Evolutionary conservation across 2,113 vertebrate genomes (phyloP).

Genomic region (Sylvicapra grimmia): DNA sequence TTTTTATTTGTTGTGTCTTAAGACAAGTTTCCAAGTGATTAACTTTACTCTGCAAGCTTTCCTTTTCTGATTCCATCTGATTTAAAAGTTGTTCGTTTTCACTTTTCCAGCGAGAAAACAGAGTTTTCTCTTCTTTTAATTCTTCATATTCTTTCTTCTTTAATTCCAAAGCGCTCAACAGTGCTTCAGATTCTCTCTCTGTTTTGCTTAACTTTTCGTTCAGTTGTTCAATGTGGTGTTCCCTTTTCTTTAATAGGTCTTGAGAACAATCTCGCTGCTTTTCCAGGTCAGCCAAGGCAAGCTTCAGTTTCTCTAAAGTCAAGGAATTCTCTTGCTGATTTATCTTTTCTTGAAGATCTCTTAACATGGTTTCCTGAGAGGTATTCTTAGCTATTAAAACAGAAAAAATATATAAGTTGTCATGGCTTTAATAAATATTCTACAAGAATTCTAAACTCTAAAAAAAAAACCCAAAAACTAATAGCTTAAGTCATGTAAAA

Average conservation of each 20-base stretch:
- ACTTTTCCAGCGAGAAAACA: constrained; percentile 84
- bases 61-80: constrained; percentile 81
- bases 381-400: constrained; percentile 81
- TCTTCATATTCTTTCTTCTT: constrained; percentile 82
- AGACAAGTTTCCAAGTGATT: constrained; percentile 80
- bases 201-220: constrained; percentile 74
- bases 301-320: constrained; percentile 81
- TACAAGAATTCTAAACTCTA: background rate
- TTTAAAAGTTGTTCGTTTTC: constrained; percentile 81
- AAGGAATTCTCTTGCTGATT: constrained; percentile 79
- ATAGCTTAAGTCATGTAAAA: background rate
- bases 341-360: constrained; percentile 82
- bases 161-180: constrained; percentile 74
- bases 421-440: constrained; percentile 10
- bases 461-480: background rate
- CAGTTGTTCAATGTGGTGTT: constrained; percentile 80
- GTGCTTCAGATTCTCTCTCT: constrained; percentile 78
- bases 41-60: constrained; percentile 78
- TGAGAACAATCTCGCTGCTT: constrained; percentile 78
- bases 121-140: constrained; percentile 77
- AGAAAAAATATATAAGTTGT: background rate
- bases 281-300: constrained; percentile 82
- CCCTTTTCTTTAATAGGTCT: constrained; percentile 84
- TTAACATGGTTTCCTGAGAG: constrained; percentile 80
- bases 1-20: constrained; percentile 71